These are phyloP conservation scores for Nothocercus nigrocapillus DNA, from an alignment of 2,113 vertebrate species.

Conservation along the genomic window DNA sequence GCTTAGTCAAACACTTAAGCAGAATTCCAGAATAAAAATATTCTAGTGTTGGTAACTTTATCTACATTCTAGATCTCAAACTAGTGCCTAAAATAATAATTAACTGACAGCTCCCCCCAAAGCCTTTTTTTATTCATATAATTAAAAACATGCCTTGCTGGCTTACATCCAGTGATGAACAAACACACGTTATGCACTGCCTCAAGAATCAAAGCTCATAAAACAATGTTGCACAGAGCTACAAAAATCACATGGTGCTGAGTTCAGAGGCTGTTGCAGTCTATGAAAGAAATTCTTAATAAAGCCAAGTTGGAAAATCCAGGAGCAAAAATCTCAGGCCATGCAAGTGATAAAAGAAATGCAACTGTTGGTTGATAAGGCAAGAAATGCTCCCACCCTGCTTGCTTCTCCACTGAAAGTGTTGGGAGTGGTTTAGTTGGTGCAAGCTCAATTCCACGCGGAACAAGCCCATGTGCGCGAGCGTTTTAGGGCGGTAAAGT, in stretches of 20 bases:
- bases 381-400: background rate
- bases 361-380: background rate
- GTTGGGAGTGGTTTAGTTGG: background rate
- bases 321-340: background rate
- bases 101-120: conserved; percentile 56
- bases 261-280: conserved; percentile 15
- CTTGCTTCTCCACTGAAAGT: background rate
- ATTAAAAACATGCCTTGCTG: conserved; percentile 70
- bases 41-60: conserved; percentile 27
- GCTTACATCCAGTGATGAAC: conserved; percentile 61
- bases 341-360: background rate
- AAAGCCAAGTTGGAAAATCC: background rate
- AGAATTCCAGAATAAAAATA: conserved; percentile 48
- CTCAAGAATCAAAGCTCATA: conserved; percentile 58
- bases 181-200: conserved; percentile 66
- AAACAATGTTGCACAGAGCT: conserved; percentile 54
- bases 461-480: background rate
- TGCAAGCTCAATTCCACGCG: background rate
- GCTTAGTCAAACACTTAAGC: background rate
- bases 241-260: conserved; percentile 39
- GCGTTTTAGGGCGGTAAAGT: background rate
- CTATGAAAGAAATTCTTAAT: conserved; percentile 40
- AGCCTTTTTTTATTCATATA: conserved; percentile 55
- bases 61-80: conserved; percentile 55
- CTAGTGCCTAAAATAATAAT: conserved; percentile 68